phyloP scores from a whole-genome alignment of 2,113 vertebrate genomes.

The Laticauda colubrina region DNA sequence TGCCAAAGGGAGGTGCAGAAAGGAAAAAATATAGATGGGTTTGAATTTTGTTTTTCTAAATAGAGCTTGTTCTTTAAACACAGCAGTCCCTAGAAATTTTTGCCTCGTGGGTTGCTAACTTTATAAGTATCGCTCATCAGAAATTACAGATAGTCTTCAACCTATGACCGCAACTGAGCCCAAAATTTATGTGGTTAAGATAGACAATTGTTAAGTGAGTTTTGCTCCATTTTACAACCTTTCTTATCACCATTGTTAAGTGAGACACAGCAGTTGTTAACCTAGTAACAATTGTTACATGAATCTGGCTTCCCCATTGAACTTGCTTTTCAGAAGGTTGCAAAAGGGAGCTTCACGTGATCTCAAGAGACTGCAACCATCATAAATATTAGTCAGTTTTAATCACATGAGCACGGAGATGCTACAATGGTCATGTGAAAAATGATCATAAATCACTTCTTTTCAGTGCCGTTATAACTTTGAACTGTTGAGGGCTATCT shows the following conservation, averaged over 20 bases:
- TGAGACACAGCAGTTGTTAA: not conserved
- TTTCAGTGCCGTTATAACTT: not conserved
- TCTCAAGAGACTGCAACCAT: not conserved
- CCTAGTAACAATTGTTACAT: not conserved
- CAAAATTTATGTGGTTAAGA: not conserved
- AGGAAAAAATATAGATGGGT: not conserved
- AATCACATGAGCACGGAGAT: not conserved
- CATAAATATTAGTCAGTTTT: not conserved
- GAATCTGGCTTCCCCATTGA: not conserved
- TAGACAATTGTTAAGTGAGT: not conserved
- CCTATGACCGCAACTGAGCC: not conserved
- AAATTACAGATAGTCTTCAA: not conserved
- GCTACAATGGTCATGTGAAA: not conserved
- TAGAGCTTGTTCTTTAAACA: not conserved
- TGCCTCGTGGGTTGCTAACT: not conserved
- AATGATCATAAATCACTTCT: not conserved
- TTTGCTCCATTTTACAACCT: not conserved
- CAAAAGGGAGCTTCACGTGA: not conserved
- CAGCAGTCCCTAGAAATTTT: not conserved
- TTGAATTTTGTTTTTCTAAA: not conserved
- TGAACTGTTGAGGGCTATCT: not conserved
- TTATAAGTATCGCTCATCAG: not conserved
- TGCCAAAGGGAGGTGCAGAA: not conserved
- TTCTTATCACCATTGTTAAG: not conserved
- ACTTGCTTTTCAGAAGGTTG: not conserved